These are phyloP conservation scores for Merops nubicus DNA, from an alignment of 2,113 vertebrate species.

Conservation along the genomic window DNA sequence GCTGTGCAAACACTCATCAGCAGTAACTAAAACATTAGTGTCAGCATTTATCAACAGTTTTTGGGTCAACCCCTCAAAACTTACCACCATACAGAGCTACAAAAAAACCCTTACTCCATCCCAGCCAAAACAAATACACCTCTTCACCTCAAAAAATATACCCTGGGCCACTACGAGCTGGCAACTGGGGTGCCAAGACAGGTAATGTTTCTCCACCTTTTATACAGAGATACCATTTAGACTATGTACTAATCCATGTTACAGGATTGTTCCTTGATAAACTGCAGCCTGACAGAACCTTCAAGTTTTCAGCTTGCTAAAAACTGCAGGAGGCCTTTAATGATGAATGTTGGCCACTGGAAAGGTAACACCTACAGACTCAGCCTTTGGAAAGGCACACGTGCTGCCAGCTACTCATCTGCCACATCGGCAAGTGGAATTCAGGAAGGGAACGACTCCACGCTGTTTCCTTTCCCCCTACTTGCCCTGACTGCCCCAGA, in stretches of 20 bases:
- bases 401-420: background rate
- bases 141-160: background rate
- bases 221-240: background rate
- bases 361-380: background rate
- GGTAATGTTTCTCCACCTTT: background rate
- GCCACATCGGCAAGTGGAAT: background rate
- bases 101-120: background rate
- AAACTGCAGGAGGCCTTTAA: background rate
- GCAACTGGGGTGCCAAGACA: too few relatives aligned
- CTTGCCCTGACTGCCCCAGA: background rate
- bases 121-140: background rate
- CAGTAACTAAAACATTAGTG: background rate
- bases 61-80: background rate
- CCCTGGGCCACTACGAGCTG: background rate
- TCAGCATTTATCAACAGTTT: background rate
- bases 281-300: background rate
- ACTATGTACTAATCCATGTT: background rate
- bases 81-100: background rate
- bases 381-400: background rate
- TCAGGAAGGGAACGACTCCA: background rate
- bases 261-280: background rate
- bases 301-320: background rate
- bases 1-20: background rate
- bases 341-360: too few relatives aligned
- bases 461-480: background rate